Conservation (phyloP, 2,113 vertebrate species). For the Rattus rattus region DNA sequence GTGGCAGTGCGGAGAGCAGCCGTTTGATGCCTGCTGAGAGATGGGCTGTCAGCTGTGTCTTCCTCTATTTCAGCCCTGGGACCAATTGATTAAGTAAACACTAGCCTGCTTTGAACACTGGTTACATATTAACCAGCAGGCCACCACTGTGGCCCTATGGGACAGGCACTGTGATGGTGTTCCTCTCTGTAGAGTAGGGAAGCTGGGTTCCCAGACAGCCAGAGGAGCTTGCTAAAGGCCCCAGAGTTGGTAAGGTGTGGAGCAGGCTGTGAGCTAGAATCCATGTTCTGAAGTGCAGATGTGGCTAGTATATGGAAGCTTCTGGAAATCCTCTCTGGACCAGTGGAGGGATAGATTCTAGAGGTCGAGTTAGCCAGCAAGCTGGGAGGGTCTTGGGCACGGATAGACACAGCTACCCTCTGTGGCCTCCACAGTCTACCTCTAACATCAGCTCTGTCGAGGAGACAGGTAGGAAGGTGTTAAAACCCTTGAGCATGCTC, state of each 20-base stretch:
- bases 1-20: not conserved
- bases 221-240: not conserved
- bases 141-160: no score
- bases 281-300: not conserved
- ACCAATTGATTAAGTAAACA: not conserved
- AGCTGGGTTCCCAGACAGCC: not conserved
- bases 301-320: not conserved
- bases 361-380: not conserved
- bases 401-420: not conserved
- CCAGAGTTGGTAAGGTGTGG: not conserved
- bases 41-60: not conserved
- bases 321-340: not conserved
- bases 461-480: not conserved
- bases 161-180: not conserved
- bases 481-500: not conserved
- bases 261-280: not conserved
- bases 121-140: not conserved
- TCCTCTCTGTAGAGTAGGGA: not conserved
- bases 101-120: not conserved
- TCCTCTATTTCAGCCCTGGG: not conserved
- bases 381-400: no score
- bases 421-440: fast-evolving
- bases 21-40: not conserved
- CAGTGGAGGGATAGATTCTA: not conserved
- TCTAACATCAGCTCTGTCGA: not conserved